Evolutionary conservation across 2,113 vertebrate genomes (phyloP).

Genomic region (Actinemys pallida): DNA sequence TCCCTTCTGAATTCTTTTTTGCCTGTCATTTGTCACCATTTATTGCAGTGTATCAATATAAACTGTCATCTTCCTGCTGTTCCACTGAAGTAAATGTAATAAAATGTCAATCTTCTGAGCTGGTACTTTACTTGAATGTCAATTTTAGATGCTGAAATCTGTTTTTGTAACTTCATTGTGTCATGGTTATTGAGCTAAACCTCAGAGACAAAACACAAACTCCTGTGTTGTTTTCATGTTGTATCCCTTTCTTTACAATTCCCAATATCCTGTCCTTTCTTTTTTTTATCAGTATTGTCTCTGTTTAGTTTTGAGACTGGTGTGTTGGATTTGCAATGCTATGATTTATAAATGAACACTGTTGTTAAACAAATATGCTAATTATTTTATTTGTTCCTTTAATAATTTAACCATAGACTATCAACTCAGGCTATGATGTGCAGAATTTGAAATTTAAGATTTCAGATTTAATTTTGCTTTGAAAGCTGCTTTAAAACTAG

Average conservation of each 20-base stretch:
- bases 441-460: not conserved
- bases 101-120: constrained; percentile 39
- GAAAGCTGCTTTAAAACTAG: constrained; percentile 10
- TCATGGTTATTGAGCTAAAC: not conserved
- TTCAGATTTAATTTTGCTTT: not conserved
- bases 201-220: not conserved
- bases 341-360: not conserved
- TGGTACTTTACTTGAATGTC: constrained; percentile 17
- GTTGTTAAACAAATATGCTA: not conserved
- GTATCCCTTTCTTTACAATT: not conserved
- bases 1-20: not conserved
- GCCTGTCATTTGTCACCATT: not conserved
- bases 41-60: not conserved
- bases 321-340: not conserved
- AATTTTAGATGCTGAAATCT: constrained; percentile 21
- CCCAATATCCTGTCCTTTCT: accelerated
- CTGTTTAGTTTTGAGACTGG: not conserved
- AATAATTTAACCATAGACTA: not conserved
- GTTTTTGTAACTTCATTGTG: not conserved
- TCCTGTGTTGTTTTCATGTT: not conserved
- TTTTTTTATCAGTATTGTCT: not conserved
- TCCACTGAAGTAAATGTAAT: constrained; percentile 42
- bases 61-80: constrained; percentile 28
- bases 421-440: not conserved
- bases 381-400: constrained; percentile 36